Evolutionary conservation across 2,888 invertebrate genomes (phyloP), one percentile per base, ranked within the genome.

Genomic region (Caenorhabditis wallacei): DNA sequence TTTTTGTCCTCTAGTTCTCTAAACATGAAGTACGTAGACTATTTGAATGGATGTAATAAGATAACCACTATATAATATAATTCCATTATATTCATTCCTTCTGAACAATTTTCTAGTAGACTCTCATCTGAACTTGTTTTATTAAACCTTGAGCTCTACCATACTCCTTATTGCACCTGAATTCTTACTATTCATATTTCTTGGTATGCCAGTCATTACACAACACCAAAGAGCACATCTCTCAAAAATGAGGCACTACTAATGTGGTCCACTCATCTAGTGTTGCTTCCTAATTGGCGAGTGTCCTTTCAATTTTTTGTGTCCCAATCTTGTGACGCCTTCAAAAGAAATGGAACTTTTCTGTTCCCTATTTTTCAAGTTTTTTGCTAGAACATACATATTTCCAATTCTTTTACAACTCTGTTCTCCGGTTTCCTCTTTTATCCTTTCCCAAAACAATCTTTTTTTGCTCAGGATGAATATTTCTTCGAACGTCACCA

Each of bases 141-240:
- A 48, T 48, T 48, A 13, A 18, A 48, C 46, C 18, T 48, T 18
- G 13, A 13, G 4, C 35, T 35, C 35, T 35, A 10, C 10, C 4
- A 35, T 16, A 18, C 46, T 48, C 4, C n/a, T 13, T 4, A 48
- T 30, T 18, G 13, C 46, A 48, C 46, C 46, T 48, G 46, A 48
- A 8, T 48, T 48, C 18, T 18, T 4, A n/a, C 46, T 24, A 53
- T 53, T 53, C 24, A n/a, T 18, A n/a, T 5, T 53, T 53, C 53
- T 53, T 0, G 22, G 53, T 24, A 24, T 40, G 40, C 16, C 40
- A 40, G 40, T 40, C 11, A 24, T 30, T 30, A 5, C 3, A 30
- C 4, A 53, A 13, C 53, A 61, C 61, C 61, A 61, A 43, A 61
- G 61, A 61, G 61, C 61, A 51, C 20, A 24, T 24, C 53, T 53